Percentiles rank a stretch among this genome's conserved stretches.
These are phyloP conservation scores for Scrobipalpa costella DNA, from an alignment of 2,888 invertebrate genomes.

Conservation along the genomic window DNA sequence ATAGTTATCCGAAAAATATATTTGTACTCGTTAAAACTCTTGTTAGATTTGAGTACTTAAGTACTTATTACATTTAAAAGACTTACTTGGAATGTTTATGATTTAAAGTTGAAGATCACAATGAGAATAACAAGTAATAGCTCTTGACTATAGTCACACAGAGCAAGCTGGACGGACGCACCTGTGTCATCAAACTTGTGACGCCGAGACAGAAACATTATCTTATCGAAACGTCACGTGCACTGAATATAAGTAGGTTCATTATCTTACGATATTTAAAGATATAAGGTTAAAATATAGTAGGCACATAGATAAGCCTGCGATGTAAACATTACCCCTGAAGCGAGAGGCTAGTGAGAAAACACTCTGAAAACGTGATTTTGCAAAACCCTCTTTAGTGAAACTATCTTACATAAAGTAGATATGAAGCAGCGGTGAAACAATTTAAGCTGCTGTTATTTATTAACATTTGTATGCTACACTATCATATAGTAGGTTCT, in stretches of 20 bases:
- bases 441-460: neutral
- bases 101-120: conserved; percentile 15
- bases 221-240: conserved; percentile 27
- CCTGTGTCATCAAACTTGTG: conserved; percentile 35
- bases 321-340: neutral
- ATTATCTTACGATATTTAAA: neutral
- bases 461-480: neutral
- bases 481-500: neutral
- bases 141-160: neutral
- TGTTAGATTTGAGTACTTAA: neutral
- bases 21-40: neutral
- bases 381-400: conserved; percentile 2
- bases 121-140: neutral
- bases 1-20: conserved; percentile 3
- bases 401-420: conserved; percentile 4
- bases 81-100: conserved; percentile 47
- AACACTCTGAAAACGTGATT: conserved; percentile 20
- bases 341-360: conserved; percentile 3
- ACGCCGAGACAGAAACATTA: neutral
- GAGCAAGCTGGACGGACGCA: conserved; percentile 23
- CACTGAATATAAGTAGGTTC: conserved; percentile 7
- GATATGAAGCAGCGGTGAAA: neutral
- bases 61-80: conserved; percentile 21
- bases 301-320: conserved; percentile 5
- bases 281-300: conserved; percentile 1